Evolutionary conservation across 2,113 vertebrate species (phyloP).

Genomic region (Psilopsiagon aymara): DNA sequence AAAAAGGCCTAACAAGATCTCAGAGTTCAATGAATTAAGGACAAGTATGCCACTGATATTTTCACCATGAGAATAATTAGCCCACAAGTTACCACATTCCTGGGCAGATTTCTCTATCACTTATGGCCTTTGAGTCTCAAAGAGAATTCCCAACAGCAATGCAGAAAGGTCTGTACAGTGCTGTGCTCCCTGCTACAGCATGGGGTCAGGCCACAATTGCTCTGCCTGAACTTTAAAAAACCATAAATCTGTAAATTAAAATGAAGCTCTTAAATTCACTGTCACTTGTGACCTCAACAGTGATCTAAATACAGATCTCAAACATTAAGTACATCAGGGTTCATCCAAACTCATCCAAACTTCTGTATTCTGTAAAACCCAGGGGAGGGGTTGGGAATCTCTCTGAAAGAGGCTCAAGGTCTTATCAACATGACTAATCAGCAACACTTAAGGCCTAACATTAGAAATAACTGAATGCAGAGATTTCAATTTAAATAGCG

Average conservation of each 20-base stretch:
- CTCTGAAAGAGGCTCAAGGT: neutral
- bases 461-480: neutral
- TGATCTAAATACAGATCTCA: neutral
- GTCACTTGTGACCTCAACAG: neutral
- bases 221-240: neutral
- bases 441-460: neutral
- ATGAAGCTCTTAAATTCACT: neutral
- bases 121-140: neutral
- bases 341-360: neutral
- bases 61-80: neutral
- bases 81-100: neutral
- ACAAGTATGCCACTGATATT: neutral
- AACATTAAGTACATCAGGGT: neutral
- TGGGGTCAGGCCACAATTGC: neutral
- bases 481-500: neutral
- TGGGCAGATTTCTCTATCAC: neutral
- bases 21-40: neutral
- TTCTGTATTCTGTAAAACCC: neutral
- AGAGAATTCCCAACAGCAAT: neutral
- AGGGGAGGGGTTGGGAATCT: neutral
- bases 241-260: neutral
- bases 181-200: fast-evolving
- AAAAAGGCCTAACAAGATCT: neutral
- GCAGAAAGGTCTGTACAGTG: neutral
- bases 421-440: neutral